Evolutionary conservation across 2,113 vertebrate genomes (phyloP).

Genomic region (Apodemus sylvaticus): DNA sequence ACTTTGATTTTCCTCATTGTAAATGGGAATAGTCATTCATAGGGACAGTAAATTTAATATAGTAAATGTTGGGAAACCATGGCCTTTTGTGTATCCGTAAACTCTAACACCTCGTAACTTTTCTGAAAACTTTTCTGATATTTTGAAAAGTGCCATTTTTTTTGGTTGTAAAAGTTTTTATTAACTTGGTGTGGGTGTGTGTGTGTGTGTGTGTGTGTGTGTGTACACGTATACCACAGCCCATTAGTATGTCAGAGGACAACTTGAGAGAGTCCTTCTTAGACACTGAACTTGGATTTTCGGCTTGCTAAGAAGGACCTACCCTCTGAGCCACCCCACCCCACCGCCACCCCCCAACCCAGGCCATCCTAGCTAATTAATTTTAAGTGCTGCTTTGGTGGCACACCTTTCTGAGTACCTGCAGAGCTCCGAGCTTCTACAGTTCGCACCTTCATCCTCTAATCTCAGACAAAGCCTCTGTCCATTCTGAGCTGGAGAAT

Average conservation of each 20-base stretch:
- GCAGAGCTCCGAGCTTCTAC: not conserved
- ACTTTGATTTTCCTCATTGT: not conserved
- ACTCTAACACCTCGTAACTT: not conserved
- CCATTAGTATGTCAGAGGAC: not conserved
- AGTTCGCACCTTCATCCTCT: not conserved
- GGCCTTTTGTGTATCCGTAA: not conserved
- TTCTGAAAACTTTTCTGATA: not conserved
- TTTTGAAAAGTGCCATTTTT: not conserved
- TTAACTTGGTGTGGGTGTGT: not conserved
- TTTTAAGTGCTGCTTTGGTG: not conserved
- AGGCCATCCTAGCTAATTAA: not conserved
- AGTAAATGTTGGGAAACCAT: not conserved
- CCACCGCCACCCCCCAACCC: too few species aligned
- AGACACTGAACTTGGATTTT: not conserved
- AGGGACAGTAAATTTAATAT: not conserved
- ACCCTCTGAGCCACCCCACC: not conserved
- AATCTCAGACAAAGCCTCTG: not conserved
- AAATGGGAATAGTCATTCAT: not conserved
- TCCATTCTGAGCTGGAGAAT: rapidly evolving
- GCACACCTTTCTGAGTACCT: not conserved
- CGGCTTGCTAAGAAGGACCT: not conserved
- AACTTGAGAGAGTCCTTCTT: too few species aligned
- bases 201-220: not conserved
- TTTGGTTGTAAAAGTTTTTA: not conserved
- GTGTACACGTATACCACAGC: not conserved